phyloP scores from a whole-genome alignment of 2,888 invertebrate species.

The Ectropis crepuscularia region DNA sequence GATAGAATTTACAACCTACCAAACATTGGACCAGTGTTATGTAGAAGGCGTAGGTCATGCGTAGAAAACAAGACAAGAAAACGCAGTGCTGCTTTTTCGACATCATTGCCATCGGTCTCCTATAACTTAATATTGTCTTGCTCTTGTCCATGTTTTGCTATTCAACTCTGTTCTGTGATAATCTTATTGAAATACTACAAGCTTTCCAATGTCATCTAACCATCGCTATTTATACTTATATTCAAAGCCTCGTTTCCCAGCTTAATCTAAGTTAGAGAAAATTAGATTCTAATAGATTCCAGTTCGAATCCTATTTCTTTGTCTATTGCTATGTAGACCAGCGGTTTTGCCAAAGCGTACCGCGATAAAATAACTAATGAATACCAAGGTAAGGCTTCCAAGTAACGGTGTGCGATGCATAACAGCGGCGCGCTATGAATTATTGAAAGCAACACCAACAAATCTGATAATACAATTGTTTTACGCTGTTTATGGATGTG shows the following conservation, averaged over 20 bases:
- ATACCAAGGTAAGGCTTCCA: constrained; percentile 75
- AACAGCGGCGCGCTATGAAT: constrained; percentile 76
- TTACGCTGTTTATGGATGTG: constrained; percentile 65
- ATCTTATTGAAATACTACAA: too few relatives aligned
- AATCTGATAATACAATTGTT: constrained; percentile 80
- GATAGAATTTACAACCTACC: too few relatives aligned
- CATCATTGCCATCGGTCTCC: too few relatives aligned
- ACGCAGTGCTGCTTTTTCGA: too few relatives aligned
- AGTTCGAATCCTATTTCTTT: constrained; percentile 48
- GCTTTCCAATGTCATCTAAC: too few relatives aligned
- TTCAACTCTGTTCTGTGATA: too few relatives aligned
- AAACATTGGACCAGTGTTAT: too few relatives aligned
- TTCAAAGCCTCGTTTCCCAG: background rate
- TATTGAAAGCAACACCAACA: constrained; percentile 75
- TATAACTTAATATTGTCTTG: too few relatives aligned
- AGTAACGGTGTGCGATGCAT: constrained; percentile 81
- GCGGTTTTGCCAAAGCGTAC: constrained; percentile 83
- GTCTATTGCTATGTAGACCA: constrained; percentile 72
- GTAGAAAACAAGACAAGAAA: too few relatives aligned
- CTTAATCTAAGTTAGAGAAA: background rate
- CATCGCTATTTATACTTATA: background rate
- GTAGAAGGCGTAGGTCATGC: too few relatives aligned
- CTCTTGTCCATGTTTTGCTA: too few relatives aligned
- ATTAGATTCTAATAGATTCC: constrained; percentile 5
- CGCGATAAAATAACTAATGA: constrained; percentile 82